phyloP scores from a whole-genome alignment of 2,113 vertebrate genomes.

The Myotis davidii region DNA sequence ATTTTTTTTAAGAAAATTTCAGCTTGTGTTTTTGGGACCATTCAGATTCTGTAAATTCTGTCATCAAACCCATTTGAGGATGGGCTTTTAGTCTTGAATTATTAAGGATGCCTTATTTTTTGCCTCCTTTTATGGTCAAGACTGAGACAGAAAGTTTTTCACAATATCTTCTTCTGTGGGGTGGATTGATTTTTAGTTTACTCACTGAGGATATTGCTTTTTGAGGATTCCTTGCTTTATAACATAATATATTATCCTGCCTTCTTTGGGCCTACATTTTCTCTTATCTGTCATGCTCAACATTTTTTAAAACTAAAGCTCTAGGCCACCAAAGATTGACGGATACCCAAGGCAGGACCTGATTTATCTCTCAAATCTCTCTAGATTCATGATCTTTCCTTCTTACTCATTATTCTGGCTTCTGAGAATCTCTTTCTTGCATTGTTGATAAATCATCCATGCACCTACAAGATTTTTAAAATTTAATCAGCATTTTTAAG shows the following conservation, averaged over 20 bases:
- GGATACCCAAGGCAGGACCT: background rate
- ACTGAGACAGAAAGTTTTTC: background rate
- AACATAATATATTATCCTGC: background rate
- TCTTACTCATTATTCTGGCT: background rate
- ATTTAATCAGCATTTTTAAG: constrained; percentile 20
- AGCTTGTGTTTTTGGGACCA: background rate
- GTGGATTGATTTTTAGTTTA: background rate
- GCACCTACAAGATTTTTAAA: background rate
- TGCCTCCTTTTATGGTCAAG: background rate
- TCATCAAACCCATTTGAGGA: background rate
- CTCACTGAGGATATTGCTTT: background rate
- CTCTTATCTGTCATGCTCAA: background rate
- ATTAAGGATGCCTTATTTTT: background rate
- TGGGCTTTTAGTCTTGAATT: background rate
- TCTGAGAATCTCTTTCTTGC: background rate
- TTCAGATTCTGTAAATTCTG: background rate
- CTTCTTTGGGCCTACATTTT: background rate
- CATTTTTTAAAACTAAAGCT: background rate
- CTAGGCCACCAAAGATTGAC: background rate
- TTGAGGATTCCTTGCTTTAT: background rate
- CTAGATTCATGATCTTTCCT: background rate
- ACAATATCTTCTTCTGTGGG: background rate
- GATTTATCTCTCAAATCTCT: background rate
- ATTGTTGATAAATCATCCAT: background rate
- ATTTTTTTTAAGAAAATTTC: too few species aligned